Evolutionary conservation across 35 echinoderm and acorn worm species (phyloP), one percentile per base, ranked within the genome.

Genomic region (Amphiura filiformis): DNA sequence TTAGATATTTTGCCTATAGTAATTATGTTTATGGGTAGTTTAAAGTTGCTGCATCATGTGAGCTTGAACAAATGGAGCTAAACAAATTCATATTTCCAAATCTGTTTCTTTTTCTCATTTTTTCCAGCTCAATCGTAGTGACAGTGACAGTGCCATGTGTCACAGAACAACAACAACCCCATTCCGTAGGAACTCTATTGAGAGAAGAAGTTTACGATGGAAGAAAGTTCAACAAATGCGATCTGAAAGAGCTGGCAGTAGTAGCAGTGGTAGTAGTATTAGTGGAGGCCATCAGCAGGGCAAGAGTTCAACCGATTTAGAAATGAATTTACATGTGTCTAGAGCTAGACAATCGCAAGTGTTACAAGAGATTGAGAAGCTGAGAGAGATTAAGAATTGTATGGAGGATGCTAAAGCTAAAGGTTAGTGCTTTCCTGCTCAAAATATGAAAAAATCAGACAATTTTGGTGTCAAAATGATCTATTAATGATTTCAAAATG

Each of bases 81-180:
- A n/a, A n/a, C n/a, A n/a, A n/a, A n/a, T n/a, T n/a, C n/a, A n/a
- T n/a, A n/a, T n/a, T n/a, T n/a, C n/a, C n/a, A n/a, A 61, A 13
- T 91, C 26, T 20, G 20, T 76, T 38, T 79, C 4, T 77, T 90
- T 77, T 17, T 37, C 28, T 77, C 65, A 82, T 4, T 65, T 88
- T 56, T 76, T 75, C 14, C 86, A 98, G 96, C 87, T 98, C 30
- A 98, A 98, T 87, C 92, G 96, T 14, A 98, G 96, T 92, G 96
- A 98, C 44, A 98, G 96, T 64, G 92, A 94, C 84, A 94, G 92
- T 41, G 87, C 92, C 33, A 90, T 90, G 93, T 41, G 83, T 18
- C 34, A 86, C 22, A 84, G 84, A 32, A 86, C 82, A 56, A 90
- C 57, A 40, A 56, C 49, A 39, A n/a, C n/a, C n/a, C 88, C 93